Conservation (phyloP, 2,113 vertebrate species). For the Andinoacara biseriatus region DNA sequence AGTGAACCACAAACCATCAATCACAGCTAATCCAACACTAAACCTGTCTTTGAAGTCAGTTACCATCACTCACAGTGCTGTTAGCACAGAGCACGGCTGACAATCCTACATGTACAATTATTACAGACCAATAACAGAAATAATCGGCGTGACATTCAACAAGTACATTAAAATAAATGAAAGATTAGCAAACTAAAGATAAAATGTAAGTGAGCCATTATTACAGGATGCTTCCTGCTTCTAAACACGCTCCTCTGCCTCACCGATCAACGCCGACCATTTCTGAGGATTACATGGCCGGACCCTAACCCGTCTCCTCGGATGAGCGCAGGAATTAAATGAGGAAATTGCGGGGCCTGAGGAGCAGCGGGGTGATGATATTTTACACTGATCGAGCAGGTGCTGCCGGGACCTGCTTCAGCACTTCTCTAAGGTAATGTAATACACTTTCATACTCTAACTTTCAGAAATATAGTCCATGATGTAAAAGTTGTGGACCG, state of each 20-base stretch:
- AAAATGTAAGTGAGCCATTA: conserved; percentile 12
- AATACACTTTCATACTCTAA: conserved; percentile 88
- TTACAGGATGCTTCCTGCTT: conserved; percentile 15
- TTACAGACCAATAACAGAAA: conserved; percentile 15
- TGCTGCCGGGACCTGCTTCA: conserved; percentile 82
- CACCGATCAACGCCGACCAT: conserved; percentile 1
- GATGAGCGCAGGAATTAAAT: conserved; percentile 29
- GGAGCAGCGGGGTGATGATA: conserved; percentile 57
- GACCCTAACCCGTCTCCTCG: conserved; percentile 6
- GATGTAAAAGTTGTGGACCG: conserved; percentile 92
- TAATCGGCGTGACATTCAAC: conserved; percentile 3
- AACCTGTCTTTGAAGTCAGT: conserved; percentile 65
- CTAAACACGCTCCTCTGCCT: conserved; percentile 11
- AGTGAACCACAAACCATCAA: conserved; percentile 65
- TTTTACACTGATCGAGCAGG: conserved; percentile 81
- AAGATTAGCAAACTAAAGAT: conserved; percentile 15
- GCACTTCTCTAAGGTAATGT: conserved; percentile 87
- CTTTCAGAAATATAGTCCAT: conserved; percentile 96
- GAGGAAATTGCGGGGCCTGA: conserved; percentile 37
- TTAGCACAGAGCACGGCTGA: conserved; percentile 2
- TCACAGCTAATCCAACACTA: conserved; percentile 67
- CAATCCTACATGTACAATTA: conserved; percentile 32
- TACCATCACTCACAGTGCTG: conserved; percentile 38
- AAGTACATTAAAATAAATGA: background rate
- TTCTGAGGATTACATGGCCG: conserved; percentile 33